Conservation (phyloP, 2,888 invertebrate genomes). For the Ptychoptera albimana region DNA sequence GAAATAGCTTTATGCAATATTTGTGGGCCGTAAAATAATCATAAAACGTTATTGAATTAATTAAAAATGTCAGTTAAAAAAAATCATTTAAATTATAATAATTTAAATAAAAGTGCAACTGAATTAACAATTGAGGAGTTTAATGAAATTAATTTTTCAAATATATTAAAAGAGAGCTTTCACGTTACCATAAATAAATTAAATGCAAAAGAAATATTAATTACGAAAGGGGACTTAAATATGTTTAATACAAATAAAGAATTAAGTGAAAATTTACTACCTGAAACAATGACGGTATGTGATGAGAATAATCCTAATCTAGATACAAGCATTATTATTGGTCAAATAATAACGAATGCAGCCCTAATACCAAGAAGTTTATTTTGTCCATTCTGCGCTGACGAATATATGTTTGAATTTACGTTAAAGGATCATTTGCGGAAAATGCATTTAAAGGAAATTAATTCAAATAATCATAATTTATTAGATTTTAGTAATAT, state of each 20-base stretch:
- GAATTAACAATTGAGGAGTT: not conserved
- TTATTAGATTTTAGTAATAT: not conserved
- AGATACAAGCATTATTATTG: slow-evolving; percentile 8
- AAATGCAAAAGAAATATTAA: no score
- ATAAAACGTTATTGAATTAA: no score
- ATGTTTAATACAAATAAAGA: no score
- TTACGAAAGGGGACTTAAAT: no score
- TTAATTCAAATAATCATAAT: not conserved
- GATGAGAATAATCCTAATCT: not conserved
- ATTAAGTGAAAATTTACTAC: not conserved
- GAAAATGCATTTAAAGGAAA: slow-evolving; percentile 9
- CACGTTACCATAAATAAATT: not conserved
- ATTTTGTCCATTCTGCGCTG: slow-evolving; percentile 13
- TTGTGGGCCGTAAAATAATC: not conserved
- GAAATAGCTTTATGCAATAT: no score
- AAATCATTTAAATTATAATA: no score
- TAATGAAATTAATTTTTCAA: not conserved
- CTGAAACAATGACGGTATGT: not conserved
- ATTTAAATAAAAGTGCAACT: not conserved
- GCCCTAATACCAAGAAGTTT: slow-evolving; percentile 9
- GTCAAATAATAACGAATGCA: slow-evolving; percentile 8
- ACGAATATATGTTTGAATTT: slow-evolving; percentile 14
- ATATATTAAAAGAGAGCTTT: not conserved
- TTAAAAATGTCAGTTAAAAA: no score
- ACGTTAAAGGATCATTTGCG: slow-evolving; percentile 12